Evolutionary conservation across 2,888 invertebrate species (phyloP).

Genomic region (Amphipoea oculea): DNA sequence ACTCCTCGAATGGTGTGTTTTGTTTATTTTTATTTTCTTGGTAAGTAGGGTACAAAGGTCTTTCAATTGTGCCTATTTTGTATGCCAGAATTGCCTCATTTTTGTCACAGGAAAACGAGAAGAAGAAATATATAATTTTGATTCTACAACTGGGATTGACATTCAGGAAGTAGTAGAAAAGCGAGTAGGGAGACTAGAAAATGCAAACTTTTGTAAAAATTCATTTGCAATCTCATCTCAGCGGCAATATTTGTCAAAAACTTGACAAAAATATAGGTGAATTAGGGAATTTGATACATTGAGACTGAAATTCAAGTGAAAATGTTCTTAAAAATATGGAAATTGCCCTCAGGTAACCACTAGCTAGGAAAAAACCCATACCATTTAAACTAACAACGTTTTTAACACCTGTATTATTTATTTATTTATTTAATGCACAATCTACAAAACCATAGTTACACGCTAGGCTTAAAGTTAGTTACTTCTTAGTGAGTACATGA

Average conservation of each 20-base stretch:
- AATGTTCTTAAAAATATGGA: not conserved
- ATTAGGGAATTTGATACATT: not conserved
- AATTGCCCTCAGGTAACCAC: not conserved
- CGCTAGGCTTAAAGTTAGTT: no score
- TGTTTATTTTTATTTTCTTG: constrained; percentile 9
- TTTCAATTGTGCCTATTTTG: constrained; percentile 1
- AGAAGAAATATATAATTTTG: not conserved
- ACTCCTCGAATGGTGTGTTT: not conserved
- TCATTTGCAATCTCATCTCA: not conserved
- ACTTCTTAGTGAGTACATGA: no score
- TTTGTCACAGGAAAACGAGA: not conserved
- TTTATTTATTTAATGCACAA: no score
- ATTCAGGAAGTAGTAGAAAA: not conserved
- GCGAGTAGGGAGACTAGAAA: not conserved
- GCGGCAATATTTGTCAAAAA: not conserved
- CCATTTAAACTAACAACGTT: no score
- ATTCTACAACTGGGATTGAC: no score
- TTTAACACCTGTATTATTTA: no score
- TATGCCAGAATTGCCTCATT: not conserved
- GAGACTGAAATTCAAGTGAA: not conserved
- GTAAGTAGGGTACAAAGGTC: not conserved
- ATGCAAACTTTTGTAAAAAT: not conserved
- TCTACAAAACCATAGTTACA: no score
- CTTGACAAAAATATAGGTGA: not conserved
- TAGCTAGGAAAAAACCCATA: not conserved